These are phyloP conservation scores for Oryzias curvinotus DNA, from an alignment of 2,113 vertebrate species.

Conservation along the genomic window DNA sequence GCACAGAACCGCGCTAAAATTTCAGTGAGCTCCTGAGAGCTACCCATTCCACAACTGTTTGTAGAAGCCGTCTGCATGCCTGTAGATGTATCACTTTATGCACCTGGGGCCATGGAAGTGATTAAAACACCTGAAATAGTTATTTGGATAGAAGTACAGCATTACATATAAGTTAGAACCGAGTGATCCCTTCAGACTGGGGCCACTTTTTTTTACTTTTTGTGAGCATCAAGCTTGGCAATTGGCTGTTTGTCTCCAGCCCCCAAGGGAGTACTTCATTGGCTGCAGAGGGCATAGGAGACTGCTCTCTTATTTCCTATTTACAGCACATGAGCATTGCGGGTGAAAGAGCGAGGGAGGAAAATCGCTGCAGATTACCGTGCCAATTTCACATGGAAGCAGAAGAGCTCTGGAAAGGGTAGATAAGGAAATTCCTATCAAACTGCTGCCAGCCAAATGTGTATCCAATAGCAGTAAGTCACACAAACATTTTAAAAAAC, in stretches of 20 bases:
- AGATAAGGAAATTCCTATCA: conserved; percentile 82
- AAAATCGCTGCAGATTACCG: conserved; percentile 78
- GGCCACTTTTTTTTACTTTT: conserved; percentile 42
- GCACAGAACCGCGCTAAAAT: too few species aligned
- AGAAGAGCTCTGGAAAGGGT: conserved; percentile 78
- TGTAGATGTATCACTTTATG: background rate
- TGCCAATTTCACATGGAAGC: conserved; percentile 78
- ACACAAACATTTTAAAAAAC: conserved; percentile 76
- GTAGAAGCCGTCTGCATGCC: too few species aligned
- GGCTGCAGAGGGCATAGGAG: conserved; percentile 57
- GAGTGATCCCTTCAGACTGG: conserved; percentile 20
- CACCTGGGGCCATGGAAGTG: too few species aligned
- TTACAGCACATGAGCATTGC: conserved; percentile 72
- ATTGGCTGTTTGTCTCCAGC: conserved; percentile 59
- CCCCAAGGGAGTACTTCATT: conserved; percentile 62
- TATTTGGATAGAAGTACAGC: conserved; percentile 17
- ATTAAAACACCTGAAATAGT: too few species aligned
- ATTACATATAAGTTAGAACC: conserved; percentile 9
- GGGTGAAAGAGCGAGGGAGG: conserved; percentile 69
- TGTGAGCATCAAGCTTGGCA: conserved; percentile 50
- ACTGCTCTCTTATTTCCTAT: conserved; percentile 65
- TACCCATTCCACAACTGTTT: too few species aligned
- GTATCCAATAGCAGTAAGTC: conserved; percentile 74
- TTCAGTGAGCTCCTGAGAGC: too few species aligned
- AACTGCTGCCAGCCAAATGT: conserved; percentile 78